A percentile compares a stretch with the other conserved stretches of the same genome.
Conservation (phyloP, 2,797 vertebrate genomes). For the Calcarius lapponicus region DNA sequence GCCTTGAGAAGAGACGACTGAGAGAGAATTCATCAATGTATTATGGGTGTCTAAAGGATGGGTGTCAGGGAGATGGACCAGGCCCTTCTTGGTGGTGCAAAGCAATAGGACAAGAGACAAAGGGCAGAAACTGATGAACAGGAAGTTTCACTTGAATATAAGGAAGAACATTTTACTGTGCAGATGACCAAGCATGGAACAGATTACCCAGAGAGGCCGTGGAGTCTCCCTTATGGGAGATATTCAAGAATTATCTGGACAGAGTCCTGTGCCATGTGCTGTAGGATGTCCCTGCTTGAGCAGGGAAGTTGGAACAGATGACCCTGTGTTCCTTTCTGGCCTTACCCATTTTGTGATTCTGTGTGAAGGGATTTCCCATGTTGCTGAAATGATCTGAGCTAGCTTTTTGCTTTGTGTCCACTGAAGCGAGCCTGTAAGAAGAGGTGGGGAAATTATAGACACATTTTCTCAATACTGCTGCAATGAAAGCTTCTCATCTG, state of each 20-base stretch:
- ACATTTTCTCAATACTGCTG: not conserved
- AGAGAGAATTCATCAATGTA: not conserved
- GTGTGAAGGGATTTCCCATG: not conserved
- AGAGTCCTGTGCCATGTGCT: not conserved
- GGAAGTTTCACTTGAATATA: not conserved
- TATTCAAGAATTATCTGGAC: not conserved
- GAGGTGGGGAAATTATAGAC: not conserved
- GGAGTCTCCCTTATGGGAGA: not conserved
- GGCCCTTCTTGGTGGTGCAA: not conserved
- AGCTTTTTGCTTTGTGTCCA: not conserved
- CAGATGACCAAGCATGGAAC: fast-evolving
- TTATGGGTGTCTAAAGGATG: not conserved
- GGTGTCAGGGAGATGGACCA: not conserved
- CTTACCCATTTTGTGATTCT: not conserved
- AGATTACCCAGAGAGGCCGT: not conserved
- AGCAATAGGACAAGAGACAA: not conserved
- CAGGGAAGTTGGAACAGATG: not conserved
- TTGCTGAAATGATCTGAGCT: not conserved
- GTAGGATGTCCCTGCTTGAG: not conserved
- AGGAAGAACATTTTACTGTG: not conserved
- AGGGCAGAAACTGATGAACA: not conserved
- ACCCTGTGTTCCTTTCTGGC: not conserved
- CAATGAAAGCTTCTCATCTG: not conserved
- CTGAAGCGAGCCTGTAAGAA: not conserved
- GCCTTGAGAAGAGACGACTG: not conserved